These are phyloP conservation scores for Petrocephalus sullivani DNA, from an alignment of 2,797 vertebrate species.

Conservation along the genomic window DNA sequence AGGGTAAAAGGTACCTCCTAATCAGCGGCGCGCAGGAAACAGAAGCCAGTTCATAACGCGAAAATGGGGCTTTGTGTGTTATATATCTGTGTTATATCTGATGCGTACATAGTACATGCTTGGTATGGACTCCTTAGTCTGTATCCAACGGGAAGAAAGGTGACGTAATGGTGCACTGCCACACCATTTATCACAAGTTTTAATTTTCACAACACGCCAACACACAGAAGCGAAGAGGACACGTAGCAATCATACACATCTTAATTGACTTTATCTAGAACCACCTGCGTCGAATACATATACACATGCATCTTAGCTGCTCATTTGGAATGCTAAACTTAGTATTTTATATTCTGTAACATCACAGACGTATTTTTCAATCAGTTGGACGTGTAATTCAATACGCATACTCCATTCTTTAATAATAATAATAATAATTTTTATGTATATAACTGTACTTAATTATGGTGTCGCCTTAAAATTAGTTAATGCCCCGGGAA, in stretches of 20 bases:
- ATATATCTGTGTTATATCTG: background rate
- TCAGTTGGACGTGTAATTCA: background rate
- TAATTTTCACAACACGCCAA: background rate
- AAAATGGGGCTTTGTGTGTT: background rate
- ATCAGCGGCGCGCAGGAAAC: background rate
- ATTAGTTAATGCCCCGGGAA: background rate
- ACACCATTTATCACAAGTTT: background rate
- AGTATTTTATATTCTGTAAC: background rate
- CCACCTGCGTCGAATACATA: background rate
- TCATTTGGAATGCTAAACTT: background rate
- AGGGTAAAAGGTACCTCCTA: background rate
- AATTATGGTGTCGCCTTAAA: background rate
- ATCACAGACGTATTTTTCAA: background rate
- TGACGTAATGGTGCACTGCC: background rate
- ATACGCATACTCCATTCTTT: background rate
- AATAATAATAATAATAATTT: background rate
- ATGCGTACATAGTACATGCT: background rate
- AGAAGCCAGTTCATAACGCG: background rate
- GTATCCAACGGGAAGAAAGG: background rate
- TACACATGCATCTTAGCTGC: background rate
- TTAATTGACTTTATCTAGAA: background rate
- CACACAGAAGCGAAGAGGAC: background rate
- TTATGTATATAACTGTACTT: background rate
- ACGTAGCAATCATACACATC: background rate
- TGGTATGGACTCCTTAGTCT: background rate